Evolutionary conservation across 1,140 invertebrate species (phyloP), one percentile per base, ranked within the genome.

Genomic region (Anastrepha ludens): DNA sequence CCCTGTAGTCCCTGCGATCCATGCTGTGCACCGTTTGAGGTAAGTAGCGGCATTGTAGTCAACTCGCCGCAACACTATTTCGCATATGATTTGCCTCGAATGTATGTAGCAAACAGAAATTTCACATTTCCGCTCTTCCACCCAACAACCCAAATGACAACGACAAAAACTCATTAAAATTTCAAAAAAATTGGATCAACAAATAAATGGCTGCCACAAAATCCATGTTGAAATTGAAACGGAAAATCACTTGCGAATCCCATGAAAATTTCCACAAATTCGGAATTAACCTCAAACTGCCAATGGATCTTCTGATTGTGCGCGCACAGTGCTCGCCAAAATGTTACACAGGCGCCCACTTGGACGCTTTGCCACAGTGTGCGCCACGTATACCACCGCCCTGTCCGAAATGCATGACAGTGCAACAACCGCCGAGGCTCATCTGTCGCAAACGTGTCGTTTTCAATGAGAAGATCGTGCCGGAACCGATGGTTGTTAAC

Each of bases 361-460:
- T 93, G 87, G 90, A 91, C 65, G 90, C 90, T 1, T 44, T 93
- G 87, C 92, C 92, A 44, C 92, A 93, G 88, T 93, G 92, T 87
- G 91, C 91, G 8, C 90, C 92, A 6, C 91, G 90, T 29, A 90
- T 91, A 7, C 91, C 92, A 8, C 91, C 92, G 6, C 91, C 91
- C 2, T 90, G 89, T 70, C 91, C 91, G 29, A 91, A 92, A 60
- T 91, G 90, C 87, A 91, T 92, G 41, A 93, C 91, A 8, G 90
- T 93, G 2, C 92, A 93, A 64, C 92, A 93, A 47, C 91, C 92
- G 1, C 92, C 92, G 0, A 89, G 91, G 1, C 89, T 92, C n/a
- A 91, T 92, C 81, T 92, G 91, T 87, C 91, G 92, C 81, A 93
- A 93, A 86, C 88, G 91, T 2, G 91, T 93, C 20, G 90, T 92